Evolutionary conservation across 2,888 invertebrate species (phyloP), one percentile per base, ranked within the genome.

Genomic region (Mythimna loreyi): DNA sequence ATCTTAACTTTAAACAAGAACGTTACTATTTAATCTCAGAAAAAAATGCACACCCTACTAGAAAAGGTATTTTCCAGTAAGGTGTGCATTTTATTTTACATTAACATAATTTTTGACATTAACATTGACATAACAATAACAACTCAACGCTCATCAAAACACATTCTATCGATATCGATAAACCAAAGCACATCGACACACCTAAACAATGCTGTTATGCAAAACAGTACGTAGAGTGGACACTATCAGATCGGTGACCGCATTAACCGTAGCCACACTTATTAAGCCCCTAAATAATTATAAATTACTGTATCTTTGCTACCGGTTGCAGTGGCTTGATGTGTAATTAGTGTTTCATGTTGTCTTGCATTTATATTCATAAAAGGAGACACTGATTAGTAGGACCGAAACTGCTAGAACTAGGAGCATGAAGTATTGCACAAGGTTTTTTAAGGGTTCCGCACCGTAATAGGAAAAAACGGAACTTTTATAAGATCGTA

Each of bases 201-300:
- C 40, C 90, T 89, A 88, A 85, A 82, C 85, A 86, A 88, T 88
- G 88, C 84, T 85, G 89, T 92, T 92, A 92, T 92, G 92, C 92
- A 91, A 92, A 92, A 88, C 90, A 89, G 88, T 74, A 74, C 81
- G 80, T 80, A 70, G 67, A 80, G 61, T 74, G 67, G 75, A 72
- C 80, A 81, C 68, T 92, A 92, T 92, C 92, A 85, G 92, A 92
- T 92, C 85, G 83, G 86, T 85, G 86, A 75, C 87, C 81, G 79
- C 82, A 86, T 85, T 84, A 85, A 89, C 87, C 89, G 86, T 85
- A 85, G 89, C 89, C 90, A 89, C 90, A 89, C 89, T 90, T 84
- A 88, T 92, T 91, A 87, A 86, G 85, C 81, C 79, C 81, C 83
- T 83, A 86, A 87, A 82, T 78, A 77, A 84, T 84, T 80, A 78